phyloP scores from a whole-genome alignment of 2,888 invertebrate genomes.

The Pseudanteris insignis region DNA sequence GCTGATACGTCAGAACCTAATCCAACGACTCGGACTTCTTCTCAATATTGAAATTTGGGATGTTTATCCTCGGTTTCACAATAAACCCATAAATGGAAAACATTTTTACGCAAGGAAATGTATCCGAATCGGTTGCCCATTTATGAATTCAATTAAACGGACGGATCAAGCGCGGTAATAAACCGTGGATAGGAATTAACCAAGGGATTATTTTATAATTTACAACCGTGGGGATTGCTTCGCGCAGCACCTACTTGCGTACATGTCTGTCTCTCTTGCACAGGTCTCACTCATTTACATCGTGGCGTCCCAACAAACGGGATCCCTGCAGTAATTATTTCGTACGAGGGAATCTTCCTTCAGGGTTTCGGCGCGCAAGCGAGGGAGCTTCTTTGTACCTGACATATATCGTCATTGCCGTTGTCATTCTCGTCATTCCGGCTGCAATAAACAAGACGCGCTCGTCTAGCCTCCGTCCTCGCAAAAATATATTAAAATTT shows the following conservation, averaged over 20 bases:
- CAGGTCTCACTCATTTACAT: conserved; percentile 55
- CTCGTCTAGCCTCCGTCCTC: conserved; percentile 7
- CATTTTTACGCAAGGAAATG: no score
- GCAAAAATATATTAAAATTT: conserved; percentile 33
- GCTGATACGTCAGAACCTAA: no score
- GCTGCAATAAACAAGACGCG: conserved; percentile 34
- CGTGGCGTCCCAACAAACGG: conserved; percentile 47
- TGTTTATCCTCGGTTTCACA: no score
- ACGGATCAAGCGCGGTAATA: conserved; percentile 56
- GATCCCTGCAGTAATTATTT: conserved; percentile 54
- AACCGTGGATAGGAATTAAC: conserved; percentile 60
- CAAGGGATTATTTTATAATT: conserved; percentile 62
- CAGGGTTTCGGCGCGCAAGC: conserved; percentile 34
- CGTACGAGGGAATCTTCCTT: conserved; percentile 51
- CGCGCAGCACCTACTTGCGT: conserved; percentile 45
- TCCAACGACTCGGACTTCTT: no score
- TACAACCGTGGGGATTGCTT: conserved; percentile 55
- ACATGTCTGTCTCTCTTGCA: conserved; percentile 38
- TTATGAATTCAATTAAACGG: conserved; percentile 59
- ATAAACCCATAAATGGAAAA: no score
- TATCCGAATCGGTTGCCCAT: conserved; percentile 49
- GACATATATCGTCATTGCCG: conserved; percentile 38
- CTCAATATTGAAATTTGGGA: no score
- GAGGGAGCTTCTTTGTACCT: conserved; percentile 43
- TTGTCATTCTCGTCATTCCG: conserved; percentile 42